Percentiles rank a stretch among this genome's conserved stretches.
These are phyloP conservation scores for Tor tambroides DNA, from an alignment of 2,113 vertebrate genomes.

Conservation along the genomic window DNA sequence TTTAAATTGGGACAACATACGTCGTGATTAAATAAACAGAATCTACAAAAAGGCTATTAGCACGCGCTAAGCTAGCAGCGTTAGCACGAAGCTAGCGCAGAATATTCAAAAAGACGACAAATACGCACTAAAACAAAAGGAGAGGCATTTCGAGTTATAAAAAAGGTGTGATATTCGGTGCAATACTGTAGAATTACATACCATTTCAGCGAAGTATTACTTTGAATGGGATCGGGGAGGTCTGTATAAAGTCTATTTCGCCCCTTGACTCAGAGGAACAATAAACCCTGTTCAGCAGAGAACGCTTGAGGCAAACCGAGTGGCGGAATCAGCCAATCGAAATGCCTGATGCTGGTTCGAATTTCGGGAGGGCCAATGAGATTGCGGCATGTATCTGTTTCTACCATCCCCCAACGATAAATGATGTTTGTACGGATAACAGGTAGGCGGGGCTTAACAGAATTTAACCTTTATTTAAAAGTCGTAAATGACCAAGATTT, in stretches of 20 bases:
- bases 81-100: not conserved
- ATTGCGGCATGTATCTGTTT: constrained; percentile 37
- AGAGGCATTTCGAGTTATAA: too few species aligned
- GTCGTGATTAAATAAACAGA: not conserved
- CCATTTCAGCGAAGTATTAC: constrained; percentile 71
- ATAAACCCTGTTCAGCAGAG: constrained; percentile 74
- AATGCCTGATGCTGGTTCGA: constrained; percentile 70
- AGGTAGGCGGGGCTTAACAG: constrained; percentile 68
- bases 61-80: not conserved
- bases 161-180: not conserved
- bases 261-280: constrained; percentile 78
- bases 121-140: not conserved
- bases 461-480: not conserved
- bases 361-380: constrained; percentile 67
- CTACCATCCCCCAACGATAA: constrained; percentile 75
- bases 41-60: not conserved
- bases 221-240: constrained; percentile 59
- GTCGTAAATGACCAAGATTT: not conserved
- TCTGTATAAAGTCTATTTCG: constrained; percentile 68
- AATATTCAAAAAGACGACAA: not conserved
- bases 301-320: constrained; percentile 70
- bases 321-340: constrained; percentile 64
- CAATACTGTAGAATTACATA: constrained; percentile 52
- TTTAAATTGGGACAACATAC: not conserved
- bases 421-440: constrained; percentile 72